Evolutionary conservation across 2,888 invertebrate species (phyloP).

Genomic region (Subacronicta megacephala): DNA sequence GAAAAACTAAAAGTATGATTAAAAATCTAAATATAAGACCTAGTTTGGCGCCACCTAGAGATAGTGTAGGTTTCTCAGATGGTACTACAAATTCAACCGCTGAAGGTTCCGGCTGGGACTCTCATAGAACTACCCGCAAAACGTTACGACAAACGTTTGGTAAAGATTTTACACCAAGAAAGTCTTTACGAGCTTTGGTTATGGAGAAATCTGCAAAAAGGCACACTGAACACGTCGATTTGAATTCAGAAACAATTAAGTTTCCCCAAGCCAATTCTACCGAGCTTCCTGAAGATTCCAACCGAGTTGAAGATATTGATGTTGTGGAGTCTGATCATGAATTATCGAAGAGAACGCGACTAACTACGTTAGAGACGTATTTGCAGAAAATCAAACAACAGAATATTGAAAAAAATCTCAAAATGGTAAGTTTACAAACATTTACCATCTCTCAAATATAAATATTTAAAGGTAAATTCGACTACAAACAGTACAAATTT

Average conservation of each 20-base stretch:
- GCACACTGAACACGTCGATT: conserved; percentile 61
- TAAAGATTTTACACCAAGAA: conserved; percentile 77
- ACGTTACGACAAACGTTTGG: conserved; percentile 82
- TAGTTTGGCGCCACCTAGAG: conserved; percentile 67
- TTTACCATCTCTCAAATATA: too few species aligned
- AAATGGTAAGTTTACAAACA: conserved; percentile 73
- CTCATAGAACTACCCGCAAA: conserved; percentile 80
- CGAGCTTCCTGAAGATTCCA: conserved; percentile 57
- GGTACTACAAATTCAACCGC: conserved; percentile 73
- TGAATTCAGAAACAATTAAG: conserved; percentile 60
- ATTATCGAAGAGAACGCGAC: conserved; percentile 64
- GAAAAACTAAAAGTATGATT: conserved; percentile 69
- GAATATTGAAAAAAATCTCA: conserved; percentile 66
- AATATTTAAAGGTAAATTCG: too few species aligned
- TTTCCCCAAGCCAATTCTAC: conserved; percentile 69
- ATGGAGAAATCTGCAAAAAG: conserved; percentile 82
- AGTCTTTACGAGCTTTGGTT: conserved; percentile 79
- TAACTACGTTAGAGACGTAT: conserved; percentile 66
- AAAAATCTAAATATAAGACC: conserved; percentile 61
- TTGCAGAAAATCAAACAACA: conserved; percentile 71
- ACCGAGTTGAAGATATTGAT: conserved; percentile 44
- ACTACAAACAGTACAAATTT: too few species aligned
- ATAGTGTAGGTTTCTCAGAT: conserved; percentile 70
- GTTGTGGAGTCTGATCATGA: conserved; percentile 64
- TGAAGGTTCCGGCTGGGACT: conserved; percentile 84